Percentiles rank a stretch among this genome's conserved stretches.
Conservation (phyloP, 2,113 vertebrate genomes). For the Nematolebias whitei region DNA sequence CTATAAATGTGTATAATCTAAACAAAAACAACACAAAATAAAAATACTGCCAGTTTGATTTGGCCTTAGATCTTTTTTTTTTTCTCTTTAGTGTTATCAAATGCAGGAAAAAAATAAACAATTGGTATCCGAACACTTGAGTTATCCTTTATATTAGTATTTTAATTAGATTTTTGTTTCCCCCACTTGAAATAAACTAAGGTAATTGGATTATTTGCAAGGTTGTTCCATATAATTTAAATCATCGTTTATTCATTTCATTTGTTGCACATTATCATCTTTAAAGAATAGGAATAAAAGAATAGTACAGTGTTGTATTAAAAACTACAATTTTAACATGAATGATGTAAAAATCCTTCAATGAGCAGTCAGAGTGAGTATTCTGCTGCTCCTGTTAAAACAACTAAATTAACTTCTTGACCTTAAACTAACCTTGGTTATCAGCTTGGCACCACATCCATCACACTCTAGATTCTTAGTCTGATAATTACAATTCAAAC, state of each 20-base stretch:
- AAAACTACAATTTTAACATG: background rate
- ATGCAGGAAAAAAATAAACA: too few relatives aligned
- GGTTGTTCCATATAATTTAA: background rate
- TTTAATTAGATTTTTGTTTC: too few relatives aligned
- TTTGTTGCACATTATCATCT: background rate
- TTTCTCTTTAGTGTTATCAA: too few relatives aligned
- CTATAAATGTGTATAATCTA: too few relatives aligned
- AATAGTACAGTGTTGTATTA: background rate
- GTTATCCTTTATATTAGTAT: background rate
- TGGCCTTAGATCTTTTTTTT: too few relatives aligned
- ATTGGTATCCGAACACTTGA: too few relatives aligned
- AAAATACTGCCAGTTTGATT: too few relatives aligned
- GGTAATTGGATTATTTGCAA: too few relatives aligned
- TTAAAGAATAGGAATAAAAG: background rate
- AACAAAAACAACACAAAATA: too few relatives aligned
- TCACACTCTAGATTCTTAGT: constrained; percentile 64
- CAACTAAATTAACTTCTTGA: constrained; percentile 76
- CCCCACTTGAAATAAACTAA: too few relatives aligned
- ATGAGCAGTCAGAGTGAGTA: constrained; percentile 25
- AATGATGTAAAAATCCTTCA: constrained; percentile 11
- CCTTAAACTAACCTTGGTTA: constrained; percentile 69
- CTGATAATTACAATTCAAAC: constrained; percentile 78
- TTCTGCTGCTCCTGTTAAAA: constrained; percentile 43
- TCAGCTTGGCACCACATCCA: constrained; percentile 74
- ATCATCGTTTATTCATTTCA: background rate